phyloP scores from a whole-genome alignment of 2,113 vertebrate genomes.

The Herpetotheres cachinnans region DNA sequence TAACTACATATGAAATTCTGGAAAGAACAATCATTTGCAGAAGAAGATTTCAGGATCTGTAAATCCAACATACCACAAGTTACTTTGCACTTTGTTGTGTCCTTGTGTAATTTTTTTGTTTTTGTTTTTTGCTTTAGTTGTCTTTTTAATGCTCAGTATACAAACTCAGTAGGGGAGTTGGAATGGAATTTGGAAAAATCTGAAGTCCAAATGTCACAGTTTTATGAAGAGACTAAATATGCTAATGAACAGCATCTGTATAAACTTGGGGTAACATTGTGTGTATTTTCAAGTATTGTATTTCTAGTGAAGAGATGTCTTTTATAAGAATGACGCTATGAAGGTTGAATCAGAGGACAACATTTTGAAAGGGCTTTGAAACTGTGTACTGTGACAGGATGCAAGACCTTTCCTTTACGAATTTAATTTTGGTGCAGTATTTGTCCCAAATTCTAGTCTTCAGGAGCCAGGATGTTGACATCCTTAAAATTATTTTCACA shows the following conservation, averaged over 20 bases:
- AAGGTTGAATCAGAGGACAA: neutral
- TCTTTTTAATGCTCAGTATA: neutral
- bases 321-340: neutral
- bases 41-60: neutral
- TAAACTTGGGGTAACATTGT: neutral
- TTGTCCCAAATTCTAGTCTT: neutral
- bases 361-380: neutral
- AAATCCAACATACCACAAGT: neutral
- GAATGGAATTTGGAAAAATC: constrained; percentile 23
- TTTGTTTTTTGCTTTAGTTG: neutral
- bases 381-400: neutral
- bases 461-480: fast-evolving
- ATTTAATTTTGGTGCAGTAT: neutral
- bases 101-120: neutral
- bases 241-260: constrained; percentile 24
- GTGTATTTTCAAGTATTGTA: neutral
- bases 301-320: neutral
- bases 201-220: constrained; percentile 1
- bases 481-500: neutral
- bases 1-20: neutral
- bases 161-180: neutral
- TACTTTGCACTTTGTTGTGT: neutral
- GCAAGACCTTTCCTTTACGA: neutral
- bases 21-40: neutral
- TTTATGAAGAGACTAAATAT: neutral